Percentiles rank a stretch among this genome's conserved stretches.
These are phyloP conservation scores for Penaeus chinensis DNA, from an alignment of 1,140 invertebrate genomes.

Conservation along the genomic window DNA sequence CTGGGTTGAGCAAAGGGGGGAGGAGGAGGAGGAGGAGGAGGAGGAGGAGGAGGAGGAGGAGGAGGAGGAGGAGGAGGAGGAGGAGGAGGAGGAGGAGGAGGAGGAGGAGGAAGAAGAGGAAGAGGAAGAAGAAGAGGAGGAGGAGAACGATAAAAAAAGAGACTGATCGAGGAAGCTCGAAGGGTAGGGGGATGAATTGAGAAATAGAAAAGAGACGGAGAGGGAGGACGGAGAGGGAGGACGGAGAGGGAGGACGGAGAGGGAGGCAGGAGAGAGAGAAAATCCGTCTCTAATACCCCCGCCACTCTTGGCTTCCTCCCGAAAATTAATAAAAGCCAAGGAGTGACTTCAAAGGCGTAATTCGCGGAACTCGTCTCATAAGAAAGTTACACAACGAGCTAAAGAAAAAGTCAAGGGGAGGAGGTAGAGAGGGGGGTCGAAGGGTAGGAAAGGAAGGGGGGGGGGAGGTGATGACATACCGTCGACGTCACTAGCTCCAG, in stretches of 20 bases:
- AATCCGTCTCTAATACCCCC: too few relatives aligned
- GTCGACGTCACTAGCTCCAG: too few relatives aligned
- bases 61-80: background rate
- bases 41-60: background rate
- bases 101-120: background rate
- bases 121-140: too few relatives aligned
- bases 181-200: too few relatives aligned
- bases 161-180: background rate
- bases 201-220: background rate
- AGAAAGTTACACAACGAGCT: slow-evolving; percentile 49
- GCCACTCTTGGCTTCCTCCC: slow-evolving; percentile 29
- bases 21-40: background rate
- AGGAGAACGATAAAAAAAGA: background rate
- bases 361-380: slow-evolving; percentile 46
- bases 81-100: background rate
- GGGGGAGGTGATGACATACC: background rate
- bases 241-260: background rate
- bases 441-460: background rate
- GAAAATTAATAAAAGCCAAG: slow-evolving; percentile 49
- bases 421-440: background rate
- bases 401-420: slow-evolving; percentile 31
- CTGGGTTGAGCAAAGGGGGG: background rate
- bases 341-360: slow-evolving; percentile 47
- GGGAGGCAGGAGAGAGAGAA: background rate
- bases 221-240: background rate